Evolutionary conservation across 2,113 vertebrate species (phyloP).

Genomic region (Gallinago media): DNA sequence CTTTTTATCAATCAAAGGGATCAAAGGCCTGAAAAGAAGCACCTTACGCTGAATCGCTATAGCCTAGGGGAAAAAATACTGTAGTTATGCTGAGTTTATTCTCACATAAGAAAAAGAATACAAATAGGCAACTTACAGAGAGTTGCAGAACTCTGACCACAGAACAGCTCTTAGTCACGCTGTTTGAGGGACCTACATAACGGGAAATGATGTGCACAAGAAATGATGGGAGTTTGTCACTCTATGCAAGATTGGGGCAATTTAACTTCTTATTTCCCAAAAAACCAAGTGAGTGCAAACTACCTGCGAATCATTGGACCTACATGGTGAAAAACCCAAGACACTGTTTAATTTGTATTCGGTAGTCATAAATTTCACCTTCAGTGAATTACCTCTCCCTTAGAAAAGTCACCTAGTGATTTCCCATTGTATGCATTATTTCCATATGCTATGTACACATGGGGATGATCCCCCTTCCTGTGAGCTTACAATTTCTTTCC

Average conservation of each 20-base stretch:
- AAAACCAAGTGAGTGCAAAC: background rate
- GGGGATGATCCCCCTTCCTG: background rate
- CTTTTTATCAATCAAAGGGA: background rate
- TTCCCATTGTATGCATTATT: background rate
- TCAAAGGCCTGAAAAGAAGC: background rate
- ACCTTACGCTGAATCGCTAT: background rate
- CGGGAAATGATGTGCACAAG: background rate
- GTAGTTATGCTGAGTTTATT: background rate
- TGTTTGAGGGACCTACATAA: background rate
- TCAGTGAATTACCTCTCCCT: background rate
- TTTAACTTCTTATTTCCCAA: background rate
- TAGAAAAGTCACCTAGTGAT: background rate
- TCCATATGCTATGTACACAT: background rate
- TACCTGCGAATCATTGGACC: background rate
- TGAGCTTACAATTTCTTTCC: background rate
- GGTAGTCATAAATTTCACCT: background rate
- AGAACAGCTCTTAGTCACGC: background rate
- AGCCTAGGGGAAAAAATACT: background rate
- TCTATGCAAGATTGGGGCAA: background rate
- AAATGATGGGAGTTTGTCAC: background rate
- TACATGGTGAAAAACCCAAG: background rate
- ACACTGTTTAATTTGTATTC: background rate
- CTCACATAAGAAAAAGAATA: background rate
- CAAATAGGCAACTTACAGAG: background rate
- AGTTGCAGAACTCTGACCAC: background rate